Percentiles rank a stretch among this genome's conserved stretches.
Evolutionary conservation across 2,888 invertebrate species (phyloP).

Genomic region (Rhaphigaster nebulosa): DNA sequence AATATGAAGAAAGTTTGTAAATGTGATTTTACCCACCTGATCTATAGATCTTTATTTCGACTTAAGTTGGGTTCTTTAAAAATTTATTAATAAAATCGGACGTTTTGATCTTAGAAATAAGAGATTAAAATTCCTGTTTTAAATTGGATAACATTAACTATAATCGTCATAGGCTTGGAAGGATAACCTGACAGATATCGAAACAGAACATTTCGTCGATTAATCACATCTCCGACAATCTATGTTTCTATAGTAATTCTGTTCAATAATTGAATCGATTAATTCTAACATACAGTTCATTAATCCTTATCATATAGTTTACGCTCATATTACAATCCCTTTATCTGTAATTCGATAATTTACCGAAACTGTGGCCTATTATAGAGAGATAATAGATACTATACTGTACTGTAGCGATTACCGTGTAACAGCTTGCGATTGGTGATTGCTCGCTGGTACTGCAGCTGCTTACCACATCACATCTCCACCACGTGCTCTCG

Average conservation of each 20-base stretch:
- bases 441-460: not conserved
- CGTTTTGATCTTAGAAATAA: too few relatives aligned
- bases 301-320: not conserved
- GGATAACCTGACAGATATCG: too few relatives aligned
- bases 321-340: not conserved
- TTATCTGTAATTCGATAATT: not conserved
- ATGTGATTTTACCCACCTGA: too few relatives aligned
- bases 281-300: not conserved
- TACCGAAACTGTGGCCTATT: not conserved
- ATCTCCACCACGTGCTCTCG: constrained; percentile 4
- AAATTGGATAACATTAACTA: too few relatives aligned
- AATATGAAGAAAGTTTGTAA: too few relatives aligned
- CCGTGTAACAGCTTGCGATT: not conserved
- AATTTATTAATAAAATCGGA: too few relatives aligned
- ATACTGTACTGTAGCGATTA: not conserved
- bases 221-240: not conserved
- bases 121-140: too few relatives aligned
- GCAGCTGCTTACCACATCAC: not conserved
- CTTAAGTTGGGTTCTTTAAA: too few relatives aligned
- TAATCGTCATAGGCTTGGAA: too few relatives aligned
- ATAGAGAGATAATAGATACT: not conserved
- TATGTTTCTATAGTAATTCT: not conserved
- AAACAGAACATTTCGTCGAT: not conserved
- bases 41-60: too few relatives aligned
- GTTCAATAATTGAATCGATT: not conserved